These are phyloP conservation scores for Pholis gunnellus DNA, from an alignment of 2,113 vertebrate species.

Conservation along the genomic window DNA sequence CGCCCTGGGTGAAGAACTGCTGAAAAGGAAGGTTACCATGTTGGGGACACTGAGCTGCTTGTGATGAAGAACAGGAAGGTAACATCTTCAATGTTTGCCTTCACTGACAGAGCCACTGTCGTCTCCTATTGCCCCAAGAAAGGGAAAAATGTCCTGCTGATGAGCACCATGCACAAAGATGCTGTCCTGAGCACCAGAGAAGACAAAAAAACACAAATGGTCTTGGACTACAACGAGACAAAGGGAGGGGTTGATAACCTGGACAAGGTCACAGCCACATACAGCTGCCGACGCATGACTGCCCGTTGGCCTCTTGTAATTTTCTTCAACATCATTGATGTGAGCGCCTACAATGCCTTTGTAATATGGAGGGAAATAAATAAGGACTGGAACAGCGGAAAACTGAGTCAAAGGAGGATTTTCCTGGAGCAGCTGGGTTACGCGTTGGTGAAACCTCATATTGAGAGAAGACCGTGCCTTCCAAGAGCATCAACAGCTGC, in stretches of 20 bases:
- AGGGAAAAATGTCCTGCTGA: background rate
- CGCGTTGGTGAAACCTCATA: background rate
- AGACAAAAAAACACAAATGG: constrained; percentile 10
- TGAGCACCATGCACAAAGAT: constrained; percentile 3
- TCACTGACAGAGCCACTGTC: background rate
- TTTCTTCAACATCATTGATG: constrained; percentile 3
- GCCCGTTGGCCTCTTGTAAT: background rate
- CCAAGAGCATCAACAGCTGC: background rate
- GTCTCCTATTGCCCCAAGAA: background rate
- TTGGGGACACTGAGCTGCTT: too few relatives aligned
- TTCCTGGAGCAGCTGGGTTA: background rate
- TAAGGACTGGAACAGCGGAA: background rate
- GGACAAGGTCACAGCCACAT: constrained; percentile 20
- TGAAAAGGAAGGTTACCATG: too few relatives aligned
- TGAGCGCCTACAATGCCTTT: constrained; percentile 1
- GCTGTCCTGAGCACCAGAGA: constrained; percentile 3
- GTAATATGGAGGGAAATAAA: background rate
- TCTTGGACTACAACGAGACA: background rate
- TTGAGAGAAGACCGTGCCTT: background rate
- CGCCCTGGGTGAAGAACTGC: too few relatives aligned
- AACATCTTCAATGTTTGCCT: too few relatives aligned
- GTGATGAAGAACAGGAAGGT: too few relatives aligned
- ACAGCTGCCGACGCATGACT: constrained; percentile 1
- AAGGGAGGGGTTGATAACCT: constrained; percentile 15
- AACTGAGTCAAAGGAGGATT: background rate